These are phyloP conservation scores for Hozukius guyotensis DNA, from an alignment of 2,797 vertebrate species.

Conservation along the genomic window DNA sequence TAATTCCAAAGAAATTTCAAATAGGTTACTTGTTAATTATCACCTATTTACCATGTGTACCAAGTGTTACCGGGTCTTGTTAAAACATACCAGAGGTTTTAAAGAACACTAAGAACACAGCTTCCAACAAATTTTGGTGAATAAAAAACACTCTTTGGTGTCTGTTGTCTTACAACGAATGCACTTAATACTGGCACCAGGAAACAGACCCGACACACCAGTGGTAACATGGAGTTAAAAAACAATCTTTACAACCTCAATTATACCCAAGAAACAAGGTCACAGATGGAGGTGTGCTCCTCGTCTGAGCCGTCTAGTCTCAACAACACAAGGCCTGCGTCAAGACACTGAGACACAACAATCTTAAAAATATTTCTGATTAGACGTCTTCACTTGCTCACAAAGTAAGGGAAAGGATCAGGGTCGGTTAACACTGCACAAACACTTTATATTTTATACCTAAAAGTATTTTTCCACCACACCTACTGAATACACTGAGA, in stretches of 20 bases:
- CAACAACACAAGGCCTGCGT: background rate
- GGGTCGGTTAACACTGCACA: background rate
- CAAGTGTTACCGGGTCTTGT: background rate
- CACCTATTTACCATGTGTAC: no score
- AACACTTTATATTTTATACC: background rate
- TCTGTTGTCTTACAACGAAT: background rate
- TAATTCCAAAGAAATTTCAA: no score
- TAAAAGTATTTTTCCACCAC: background rate
- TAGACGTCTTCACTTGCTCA: background rate
- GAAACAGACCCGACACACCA: background rate
- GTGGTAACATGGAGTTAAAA: background rate
- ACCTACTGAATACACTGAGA: background rate
- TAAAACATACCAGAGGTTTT: background rate
- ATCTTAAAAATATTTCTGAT: background rate
- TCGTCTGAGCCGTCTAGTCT: background rate
- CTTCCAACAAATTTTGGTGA: no score
- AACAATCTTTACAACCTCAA: background rate
- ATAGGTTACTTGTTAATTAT: no score
- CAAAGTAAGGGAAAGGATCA: background rate
- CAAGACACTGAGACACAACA: background rate
- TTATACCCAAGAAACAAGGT: background rate
- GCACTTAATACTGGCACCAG: background rate
- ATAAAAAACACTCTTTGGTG: background rate
- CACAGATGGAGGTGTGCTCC: background rate
- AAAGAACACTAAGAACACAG: no score